Evolutionary conservation across 2,888 invertebrate species (phyloP).

Genomic region (Zaprionus obscuricornis): DNA sequence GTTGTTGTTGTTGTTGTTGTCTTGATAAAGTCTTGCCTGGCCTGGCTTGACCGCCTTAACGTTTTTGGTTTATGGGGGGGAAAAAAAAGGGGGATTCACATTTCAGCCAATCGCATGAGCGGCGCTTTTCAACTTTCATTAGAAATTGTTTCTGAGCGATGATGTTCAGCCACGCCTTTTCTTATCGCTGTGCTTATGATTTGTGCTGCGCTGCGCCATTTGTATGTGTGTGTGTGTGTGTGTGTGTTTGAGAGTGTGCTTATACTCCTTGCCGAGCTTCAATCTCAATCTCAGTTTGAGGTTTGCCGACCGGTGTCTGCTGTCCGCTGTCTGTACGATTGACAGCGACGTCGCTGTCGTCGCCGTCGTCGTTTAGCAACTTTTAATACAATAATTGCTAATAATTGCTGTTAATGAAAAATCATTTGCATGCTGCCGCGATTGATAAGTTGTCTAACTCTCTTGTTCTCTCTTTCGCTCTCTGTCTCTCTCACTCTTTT

Average conservation of each 20-base stretch:
- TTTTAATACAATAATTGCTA: conserved; percentile 55
- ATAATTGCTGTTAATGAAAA: conserved; percentile 64
- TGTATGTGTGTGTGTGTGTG: not conserved
- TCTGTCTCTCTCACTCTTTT: not conserved
- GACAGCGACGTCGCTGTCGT: conserved; percentile 33
- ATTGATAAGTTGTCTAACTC: conserved; percentile 31
- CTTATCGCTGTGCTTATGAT: not conserved
- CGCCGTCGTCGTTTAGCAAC: conserved; percentile 39
- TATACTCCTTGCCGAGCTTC: conserved; percentile 27
- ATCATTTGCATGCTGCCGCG: conserved; percentile 51
- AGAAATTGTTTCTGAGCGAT: conserved; percentile 51
- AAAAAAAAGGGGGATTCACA: no score
- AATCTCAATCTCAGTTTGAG: conserved; percentile 13
- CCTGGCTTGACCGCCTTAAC: no score
- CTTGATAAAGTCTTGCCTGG: no score
- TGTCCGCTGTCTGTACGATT: conserved; percentile 15
- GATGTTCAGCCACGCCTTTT: conserved; percentile 51
- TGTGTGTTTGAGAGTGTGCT: conserved; percentile 1
- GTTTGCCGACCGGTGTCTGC: conserved; percentile 4
- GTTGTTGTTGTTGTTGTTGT: not conserved
- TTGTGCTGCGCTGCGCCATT: not conserved
- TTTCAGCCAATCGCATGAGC: conserved; percentile 59
- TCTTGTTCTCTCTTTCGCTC: not conserved
- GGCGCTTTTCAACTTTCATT: conserved; percentile 72
- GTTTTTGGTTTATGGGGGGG: no score